Conservation (phyloP, 2,888 invertebrate species). For the Salticus scenicus region DNA sequence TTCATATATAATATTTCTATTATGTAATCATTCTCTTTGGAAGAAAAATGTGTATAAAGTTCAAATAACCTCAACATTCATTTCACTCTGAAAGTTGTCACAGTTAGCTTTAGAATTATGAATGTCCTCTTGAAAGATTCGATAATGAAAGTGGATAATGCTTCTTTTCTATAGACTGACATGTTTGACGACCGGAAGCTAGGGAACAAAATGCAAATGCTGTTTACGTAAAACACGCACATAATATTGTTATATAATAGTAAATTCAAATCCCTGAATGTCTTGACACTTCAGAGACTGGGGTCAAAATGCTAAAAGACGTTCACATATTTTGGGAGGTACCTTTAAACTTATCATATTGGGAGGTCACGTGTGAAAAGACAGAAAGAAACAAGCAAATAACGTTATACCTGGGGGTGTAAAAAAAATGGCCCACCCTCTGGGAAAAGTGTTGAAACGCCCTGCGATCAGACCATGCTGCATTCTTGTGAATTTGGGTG, state of each 20-base stretch:
- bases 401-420: slow-evolving; percentile 31
- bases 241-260: not conserved
- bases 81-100: not conserved
- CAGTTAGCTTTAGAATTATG: not conserved
- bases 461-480: slow-evolving; percentile 46
- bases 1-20: not conserved
- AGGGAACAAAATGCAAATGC: slow-evolving; percentile 7
- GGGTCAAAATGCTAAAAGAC: not conserved
- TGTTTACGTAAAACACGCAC: not conserved
- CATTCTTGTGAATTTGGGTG: slow-evolving; percentile 53
- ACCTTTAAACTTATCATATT: slow-evolving; percentile 39
- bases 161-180: not conserved
- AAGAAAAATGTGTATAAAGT: not conserved
- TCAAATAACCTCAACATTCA: not conserved
- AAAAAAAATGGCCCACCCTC: slow-evolving; percentile 62
- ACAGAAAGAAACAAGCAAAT: slow-evolving; percentile 27
- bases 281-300: not conserved
- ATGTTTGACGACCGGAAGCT: not conserved
- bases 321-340: slow-evolving; percentile 29
- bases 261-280: not conserved
- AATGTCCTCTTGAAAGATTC: not conserved
- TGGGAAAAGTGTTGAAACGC: slow-evolving; percentile 35
- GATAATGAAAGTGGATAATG: not conserved
- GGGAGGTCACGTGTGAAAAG: slow-evolving; percentile 42
- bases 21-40: not conserved